Conservation (phyloP, 2,888 invertebrate species). For the Tanaodytes sp. region DNA sequence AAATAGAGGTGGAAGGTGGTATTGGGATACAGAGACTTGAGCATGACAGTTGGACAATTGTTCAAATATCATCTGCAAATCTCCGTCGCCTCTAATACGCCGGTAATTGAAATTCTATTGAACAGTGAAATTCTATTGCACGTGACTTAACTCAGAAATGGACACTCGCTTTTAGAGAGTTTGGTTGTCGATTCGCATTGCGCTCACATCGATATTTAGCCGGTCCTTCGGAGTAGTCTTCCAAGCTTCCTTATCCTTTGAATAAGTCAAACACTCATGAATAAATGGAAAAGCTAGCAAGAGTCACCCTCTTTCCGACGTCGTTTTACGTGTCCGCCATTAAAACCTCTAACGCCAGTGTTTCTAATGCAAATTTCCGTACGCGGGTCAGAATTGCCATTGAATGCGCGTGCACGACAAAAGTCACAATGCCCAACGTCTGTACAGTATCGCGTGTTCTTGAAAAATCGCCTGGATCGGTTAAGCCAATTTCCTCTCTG, state of each 20-base stretch:
- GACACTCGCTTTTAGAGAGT: constrained; percentile 31
- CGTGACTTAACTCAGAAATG: constrained; percentile 45
- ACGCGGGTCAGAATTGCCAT: constrained; percentile 24
- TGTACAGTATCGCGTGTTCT: too few relatives aligned
- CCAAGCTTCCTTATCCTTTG: constrained; percentile 61
- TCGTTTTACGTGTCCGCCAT: constrained; percentile 33
- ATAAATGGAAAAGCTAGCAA: constrained; percentile 61
- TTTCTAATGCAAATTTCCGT: constrained; percentile 41
- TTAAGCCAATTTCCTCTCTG: too few relatives aligned
- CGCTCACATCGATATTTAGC: constrained; percentile 56
- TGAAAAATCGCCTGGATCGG: too few relatives aligned
- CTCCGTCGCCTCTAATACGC: constrained; percentile 42
- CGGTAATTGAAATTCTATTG: constrained; percentile 49
- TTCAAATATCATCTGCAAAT: constrained; percentile 44
- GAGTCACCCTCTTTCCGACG: constrained; percentile 30
- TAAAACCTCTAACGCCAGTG: constrained; percentile 33
- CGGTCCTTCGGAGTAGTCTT: constrained; percentile 41
- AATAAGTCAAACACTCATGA: constrained; percentile 70
- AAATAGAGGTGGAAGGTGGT: constrained; percentile 17
- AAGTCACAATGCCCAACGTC: constrained; percentile 17
- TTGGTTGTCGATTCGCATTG: constrained; percentile 61
- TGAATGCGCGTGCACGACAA: constrained; percentile 11
- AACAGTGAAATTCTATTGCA: constrained; percentile 47
- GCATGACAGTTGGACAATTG: constrained; percentile 35
- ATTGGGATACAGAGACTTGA: constrained; percentile 12